These are phyloP conservation scores for Aporrectodea caliginosa DNA, from an alignment of 1,140 invertebrate genomes.

Conservation along the genomic window DNA sequence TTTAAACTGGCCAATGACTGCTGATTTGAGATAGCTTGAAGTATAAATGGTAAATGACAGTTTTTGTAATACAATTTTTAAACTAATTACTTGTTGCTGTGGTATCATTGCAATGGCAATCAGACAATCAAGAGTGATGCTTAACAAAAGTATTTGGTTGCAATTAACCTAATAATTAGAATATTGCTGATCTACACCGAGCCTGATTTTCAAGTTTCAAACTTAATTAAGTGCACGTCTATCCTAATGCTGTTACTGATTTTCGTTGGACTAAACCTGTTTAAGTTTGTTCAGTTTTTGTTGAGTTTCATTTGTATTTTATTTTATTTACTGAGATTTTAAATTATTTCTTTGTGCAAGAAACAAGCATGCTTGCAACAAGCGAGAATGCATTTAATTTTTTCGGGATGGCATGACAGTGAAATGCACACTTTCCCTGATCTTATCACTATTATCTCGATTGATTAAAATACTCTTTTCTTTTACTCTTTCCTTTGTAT, in stretches of 20 bases:
- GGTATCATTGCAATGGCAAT: no score
- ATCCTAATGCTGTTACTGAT: neutral
- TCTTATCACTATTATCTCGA: neutral
- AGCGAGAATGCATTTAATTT: neutral
- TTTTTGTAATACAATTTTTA: no score
- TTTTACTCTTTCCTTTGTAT: neutral
- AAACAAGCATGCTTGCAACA: neutral
- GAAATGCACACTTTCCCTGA: neutral
- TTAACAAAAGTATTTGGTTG: no score
- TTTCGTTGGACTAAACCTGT: neutral
- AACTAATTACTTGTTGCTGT: no score
- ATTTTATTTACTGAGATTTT: neutral
- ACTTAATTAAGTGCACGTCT: neutral
- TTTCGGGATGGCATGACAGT: neutral
- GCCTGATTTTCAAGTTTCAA: no score
- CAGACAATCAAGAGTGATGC: no score
- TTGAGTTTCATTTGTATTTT: neutral
- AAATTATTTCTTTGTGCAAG: neutral
- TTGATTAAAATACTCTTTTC: no score
- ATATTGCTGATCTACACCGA: no score
- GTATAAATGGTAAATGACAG: no score
- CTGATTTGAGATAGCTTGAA: no score
- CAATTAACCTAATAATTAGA: no score
- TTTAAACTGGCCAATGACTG: no score
- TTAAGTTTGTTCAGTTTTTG: neutral